phyloP scores from a whole-genome alignment of 2,797 vertebrate genomes.

The Petrocephalus schoutedeni region DNA sequence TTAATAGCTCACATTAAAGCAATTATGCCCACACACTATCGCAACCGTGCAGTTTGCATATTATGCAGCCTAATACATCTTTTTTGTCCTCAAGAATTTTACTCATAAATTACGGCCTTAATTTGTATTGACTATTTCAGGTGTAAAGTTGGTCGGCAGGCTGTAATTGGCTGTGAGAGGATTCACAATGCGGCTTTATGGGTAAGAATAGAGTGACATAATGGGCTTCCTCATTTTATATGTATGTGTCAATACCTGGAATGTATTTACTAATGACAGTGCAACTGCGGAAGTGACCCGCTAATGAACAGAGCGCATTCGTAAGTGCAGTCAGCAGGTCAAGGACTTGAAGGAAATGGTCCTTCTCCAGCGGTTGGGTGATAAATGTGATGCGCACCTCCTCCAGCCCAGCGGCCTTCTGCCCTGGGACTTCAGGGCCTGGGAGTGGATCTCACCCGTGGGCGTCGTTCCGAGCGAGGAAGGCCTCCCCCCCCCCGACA shows the following conservation, averaged over 20 bases:
- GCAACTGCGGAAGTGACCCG: slow-evolving; percentile 51
- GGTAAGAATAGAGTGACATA: slow-evolving; percentile 54
- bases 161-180: slow-evolving; percentile 49
- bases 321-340: slow-evolving; percentile 62
- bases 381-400: slow-evolving; percentile 32
- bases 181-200: slow-evolving; percentile 45
- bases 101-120: slow-evolving; percentile 66
- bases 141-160: slow-evolving; percentile 52
- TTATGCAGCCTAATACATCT: slow-evolving; percentile 57
- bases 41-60: slow-evolving; percentile 66
- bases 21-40: slow-evolving; percentile 82
- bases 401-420: slow-evolving; percentile 14
- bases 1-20: slow-evolving; percentile 91
- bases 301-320: slow-evolving; percentile 68
- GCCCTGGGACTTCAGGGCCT: not conserved
- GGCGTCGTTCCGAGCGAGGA: not conserved
- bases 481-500: not conserved
- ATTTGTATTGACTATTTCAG: slow-evolving; percentile 57
- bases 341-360: slow-evolving; percentile 62
- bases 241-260: slow-evolving; percentile 60
- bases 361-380: slow-evolving; percentile 40
- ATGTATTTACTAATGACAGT: slow-evolving; percentile 65
- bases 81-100: slow-evolving; percentile 61
- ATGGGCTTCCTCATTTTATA: slow-evolving; percentile 52
- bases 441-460: not conserved